phyloP scores from a whole-genome alignment of 2,888 invertebrate species.

The Lymantria monacha region DNA sequence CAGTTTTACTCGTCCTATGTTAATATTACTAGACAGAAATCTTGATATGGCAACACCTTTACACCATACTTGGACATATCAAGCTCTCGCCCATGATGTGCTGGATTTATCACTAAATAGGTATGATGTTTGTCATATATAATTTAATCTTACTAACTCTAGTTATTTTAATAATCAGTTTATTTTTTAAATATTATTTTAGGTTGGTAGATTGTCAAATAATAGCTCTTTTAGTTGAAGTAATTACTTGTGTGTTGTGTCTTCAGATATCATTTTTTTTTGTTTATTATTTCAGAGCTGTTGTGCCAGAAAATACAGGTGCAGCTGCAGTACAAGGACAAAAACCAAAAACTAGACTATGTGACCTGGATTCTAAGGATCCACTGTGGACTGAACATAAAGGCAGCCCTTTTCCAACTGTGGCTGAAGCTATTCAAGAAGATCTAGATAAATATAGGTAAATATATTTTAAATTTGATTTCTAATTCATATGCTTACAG shows the following conservation, averaged over 20 bases:
- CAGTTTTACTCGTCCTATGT: constrained; percentile 95
- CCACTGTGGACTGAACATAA: constrained; percentile 97
- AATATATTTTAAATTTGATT: not conserved
- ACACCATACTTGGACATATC: constrained; percentile 99
- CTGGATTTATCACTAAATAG: constrained; percentile 95
- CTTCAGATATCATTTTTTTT: not conserved
- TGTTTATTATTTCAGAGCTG: constrained; percentile 49
- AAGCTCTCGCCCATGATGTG: constrained; percentile 98
- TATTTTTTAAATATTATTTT: not conserved
- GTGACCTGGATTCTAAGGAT: constrained; percentile 94
- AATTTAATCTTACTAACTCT: not conserved
- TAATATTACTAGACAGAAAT: constrained; percentile 96
- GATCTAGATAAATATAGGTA: constrained; percentile 96
- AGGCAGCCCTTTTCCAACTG: constrained; percentile 95
- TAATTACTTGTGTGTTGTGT: no score
- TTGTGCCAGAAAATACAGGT: constrained; percentile 61
- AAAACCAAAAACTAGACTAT: constrained; percentile 90
- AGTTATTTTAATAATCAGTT: no score
- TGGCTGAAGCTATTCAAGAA: constrained; percentile 99
- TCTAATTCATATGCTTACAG: no score
- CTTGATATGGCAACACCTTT: constrained; percentile 98
- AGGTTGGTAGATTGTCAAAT: no score
- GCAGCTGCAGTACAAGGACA: constrained; percentile 82
- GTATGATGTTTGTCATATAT: constrained; percentile 36
- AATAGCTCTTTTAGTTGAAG: no score